Conservation (phyloP, 2,113 vertebrate species). For the Choloepus hoffmanni region DNA sequence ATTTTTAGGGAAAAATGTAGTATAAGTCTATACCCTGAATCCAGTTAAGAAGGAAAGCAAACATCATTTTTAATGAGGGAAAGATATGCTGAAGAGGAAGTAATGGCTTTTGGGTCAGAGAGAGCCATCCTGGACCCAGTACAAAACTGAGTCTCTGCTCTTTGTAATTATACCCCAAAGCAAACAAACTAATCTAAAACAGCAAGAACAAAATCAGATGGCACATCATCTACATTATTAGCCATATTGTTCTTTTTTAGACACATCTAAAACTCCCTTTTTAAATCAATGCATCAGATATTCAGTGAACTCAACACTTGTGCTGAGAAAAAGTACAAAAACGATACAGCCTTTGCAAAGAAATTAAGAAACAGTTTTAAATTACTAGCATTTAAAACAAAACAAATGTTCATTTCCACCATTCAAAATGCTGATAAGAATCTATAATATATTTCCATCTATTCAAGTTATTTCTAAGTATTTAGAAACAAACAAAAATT, state of each 20-base stretch:
- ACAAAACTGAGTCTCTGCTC: background rate
- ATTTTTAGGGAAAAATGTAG: slow-evolving; percentile 48
- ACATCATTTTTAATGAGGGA: slow-evolving; percentile 44
- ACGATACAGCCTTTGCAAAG: background rate
- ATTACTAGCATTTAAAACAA: background rate
- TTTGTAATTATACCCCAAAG: background rate
- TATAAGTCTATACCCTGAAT: background rate
- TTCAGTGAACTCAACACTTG: background rate
- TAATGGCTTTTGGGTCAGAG: background rate
- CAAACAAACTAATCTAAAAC: background rate
- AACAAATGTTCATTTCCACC: background rate
- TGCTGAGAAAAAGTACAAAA: background rate
- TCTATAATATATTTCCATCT: background rate
- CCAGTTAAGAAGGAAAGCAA: slow-evolving; percentile 12
- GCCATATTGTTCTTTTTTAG: background rate
- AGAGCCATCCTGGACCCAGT: background rate
- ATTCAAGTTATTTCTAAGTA: slow-evolving; percentile 19
- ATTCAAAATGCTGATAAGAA: background rate
- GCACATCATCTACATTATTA: background rate
- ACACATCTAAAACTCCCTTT: background rate
- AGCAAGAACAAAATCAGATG: background rate
- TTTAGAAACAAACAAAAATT: slow-evolving; percentile 19
- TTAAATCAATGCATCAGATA: background rate
- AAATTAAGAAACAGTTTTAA: slow-evolving; percentile 51
- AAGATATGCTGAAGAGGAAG: background rate